These are phyloP conservation scores for Drosophila arizonae DNA, from an alignment of 1,140 invertebrate species.

Conservation along the genomic window DNA sequence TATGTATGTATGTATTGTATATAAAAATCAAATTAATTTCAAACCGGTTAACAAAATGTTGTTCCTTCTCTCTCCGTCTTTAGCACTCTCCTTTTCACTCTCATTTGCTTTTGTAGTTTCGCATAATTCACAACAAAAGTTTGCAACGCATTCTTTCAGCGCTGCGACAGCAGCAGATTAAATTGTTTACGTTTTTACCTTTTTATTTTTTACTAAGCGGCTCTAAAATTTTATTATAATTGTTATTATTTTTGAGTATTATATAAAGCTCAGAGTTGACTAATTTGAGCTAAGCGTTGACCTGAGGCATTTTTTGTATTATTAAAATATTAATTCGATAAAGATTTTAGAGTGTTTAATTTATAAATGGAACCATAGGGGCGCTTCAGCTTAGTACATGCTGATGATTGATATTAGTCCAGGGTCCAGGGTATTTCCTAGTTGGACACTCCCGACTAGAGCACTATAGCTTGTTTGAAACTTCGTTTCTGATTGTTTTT, in stretches of 20 bases:
- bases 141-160: constrained; percentile 24
- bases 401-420: no score
- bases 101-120: constrained; percentile 41
- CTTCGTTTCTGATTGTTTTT: no score
- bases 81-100: constrained; percentile 11
- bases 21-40: constrained; percentile 45
- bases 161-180: background rate
- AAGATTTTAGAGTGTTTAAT: no score
- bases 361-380: no score
- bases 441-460: no score
- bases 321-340: background rate
- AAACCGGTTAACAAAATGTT: constrained; percentile 53
- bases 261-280: background rate
- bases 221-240: constrained; percentile 1
- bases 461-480: no score
- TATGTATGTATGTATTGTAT: background rate
- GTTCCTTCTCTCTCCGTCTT: no score
- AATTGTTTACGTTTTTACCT: background rate
- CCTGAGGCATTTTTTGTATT: background rate
- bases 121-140: constrained; percentile 34
- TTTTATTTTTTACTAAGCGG: constrained; percentile 1
- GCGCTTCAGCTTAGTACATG: no score
- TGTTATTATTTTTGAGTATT: constrained; percentile 1
- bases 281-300: background rate
- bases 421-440: no score